Conservation (phyloP, 92 coral and sea anemone species). For the Palythoa grandiflora region DNA sequence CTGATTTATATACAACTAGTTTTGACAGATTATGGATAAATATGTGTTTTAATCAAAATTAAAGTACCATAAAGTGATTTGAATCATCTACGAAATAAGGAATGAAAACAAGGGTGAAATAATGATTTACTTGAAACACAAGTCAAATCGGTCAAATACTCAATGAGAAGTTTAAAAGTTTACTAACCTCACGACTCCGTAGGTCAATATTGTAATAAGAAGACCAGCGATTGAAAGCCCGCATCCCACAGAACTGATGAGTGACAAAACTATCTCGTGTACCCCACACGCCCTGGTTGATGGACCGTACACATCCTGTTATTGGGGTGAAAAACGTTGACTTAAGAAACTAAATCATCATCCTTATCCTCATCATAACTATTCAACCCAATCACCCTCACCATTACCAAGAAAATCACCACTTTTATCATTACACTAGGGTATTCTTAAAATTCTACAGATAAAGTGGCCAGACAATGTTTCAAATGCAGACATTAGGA, state of each 20-base stretch:
- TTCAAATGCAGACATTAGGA: neutral
- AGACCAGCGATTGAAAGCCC: constrained; percentile 92
- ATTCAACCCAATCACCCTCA: neutral
- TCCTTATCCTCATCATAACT: too few relatives aligned
- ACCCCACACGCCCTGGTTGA: constrained; percentile 92
- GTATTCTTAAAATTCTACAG: neutral
- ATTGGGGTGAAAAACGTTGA: neutral
- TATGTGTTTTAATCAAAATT: too few relatives aligned
- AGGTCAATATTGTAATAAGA: constrained; percentile 85
- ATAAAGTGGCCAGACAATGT: neutral
- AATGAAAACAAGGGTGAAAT: too few relatives aligned
- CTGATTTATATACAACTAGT: too few relatives aligned
- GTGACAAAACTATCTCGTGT: constrained; percentile 82
- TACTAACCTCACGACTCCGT: constrained; percentile 90
- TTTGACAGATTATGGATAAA: too few relatives aligned
- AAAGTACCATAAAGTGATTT: too few relatives aligned
- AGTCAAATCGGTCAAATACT: neutral
- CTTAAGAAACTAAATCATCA: neutral
- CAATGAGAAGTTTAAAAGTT: neutral
- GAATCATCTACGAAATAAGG: too few relatives aligned
- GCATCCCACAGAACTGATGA: constrained; percentile 93
- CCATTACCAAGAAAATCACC: neutral
- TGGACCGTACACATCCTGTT: constrained; percentile 92
- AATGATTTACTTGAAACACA: neutral
- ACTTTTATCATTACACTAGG: too few relatives aligned